These are phyloP conservation scores for Toxostoma redivivum DNA, from an alignment of 2,113 vertebrate genomes.

Conservation along the genomic window DNA sequence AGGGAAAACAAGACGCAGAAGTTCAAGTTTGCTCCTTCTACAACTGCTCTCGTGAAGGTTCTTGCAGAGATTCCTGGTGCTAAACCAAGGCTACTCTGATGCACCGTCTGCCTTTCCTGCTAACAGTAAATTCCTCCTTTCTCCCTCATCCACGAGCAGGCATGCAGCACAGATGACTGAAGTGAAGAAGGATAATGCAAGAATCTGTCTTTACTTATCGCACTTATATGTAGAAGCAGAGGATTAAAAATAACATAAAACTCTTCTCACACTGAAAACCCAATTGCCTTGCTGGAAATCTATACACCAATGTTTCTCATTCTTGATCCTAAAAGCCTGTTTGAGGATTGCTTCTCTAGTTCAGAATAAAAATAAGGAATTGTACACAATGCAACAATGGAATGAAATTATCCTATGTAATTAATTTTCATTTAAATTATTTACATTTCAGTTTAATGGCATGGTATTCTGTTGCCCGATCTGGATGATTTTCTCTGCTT, in stretches of 20 bases:
- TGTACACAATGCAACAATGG: neutral
- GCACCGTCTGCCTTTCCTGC: neutral
- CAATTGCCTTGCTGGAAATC: neutral
- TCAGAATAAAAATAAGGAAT: neutral
- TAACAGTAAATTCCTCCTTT: neutral
- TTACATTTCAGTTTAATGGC: neutral
- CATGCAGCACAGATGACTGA: conserved; percentile 10
- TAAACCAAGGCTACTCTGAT: neutral
- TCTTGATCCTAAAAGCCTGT: neutral
- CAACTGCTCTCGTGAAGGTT: neutral
- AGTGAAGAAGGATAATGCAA: neutral
- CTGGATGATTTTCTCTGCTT: neutral
- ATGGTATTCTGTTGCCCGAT: neutral
- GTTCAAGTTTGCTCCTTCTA: neutral
- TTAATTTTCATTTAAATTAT: neutral
- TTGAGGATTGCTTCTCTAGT: neutral
- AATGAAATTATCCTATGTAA: neutral
- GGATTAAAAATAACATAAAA: conserved; percentile 24
- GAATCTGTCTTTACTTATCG: neutral
- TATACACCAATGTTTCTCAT: neutral
- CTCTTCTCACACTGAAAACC: neutral
- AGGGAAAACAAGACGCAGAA: neutral
- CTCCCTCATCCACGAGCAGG: neutral
- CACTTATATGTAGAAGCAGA: neutral
- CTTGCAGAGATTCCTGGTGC: neutral